Conservation (phyloP, 2,113 vertebrate genomes). For the Cynopterus brachyotis region DNA sequence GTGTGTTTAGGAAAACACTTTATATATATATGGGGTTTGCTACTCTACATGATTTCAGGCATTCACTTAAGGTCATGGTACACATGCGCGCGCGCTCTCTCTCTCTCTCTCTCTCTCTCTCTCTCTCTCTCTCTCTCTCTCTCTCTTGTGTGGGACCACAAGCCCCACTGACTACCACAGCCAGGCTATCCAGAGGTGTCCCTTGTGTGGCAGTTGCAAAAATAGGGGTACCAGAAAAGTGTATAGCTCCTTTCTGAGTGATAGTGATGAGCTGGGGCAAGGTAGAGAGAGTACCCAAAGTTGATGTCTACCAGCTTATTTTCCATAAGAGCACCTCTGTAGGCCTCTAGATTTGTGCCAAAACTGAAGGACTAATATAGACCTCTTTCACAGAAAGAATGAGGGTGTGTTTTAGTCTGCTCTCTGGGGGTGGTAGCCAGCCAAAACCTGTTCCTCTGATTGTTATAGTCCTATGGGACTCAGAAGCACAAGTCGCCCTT, state of each 20-base stretch:
- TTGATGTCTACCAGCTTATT: background rate
- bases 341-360: background rate
- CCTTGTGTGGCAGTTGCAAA: too few species aligned
- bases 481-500: background rate
- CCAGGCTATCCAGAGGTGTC: background rate
- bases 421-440: background rate
- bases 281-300: background rate
- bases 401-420: background rate
- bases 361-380: background rate
- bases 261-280: background rate
- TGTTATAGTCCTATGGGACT: background rate
- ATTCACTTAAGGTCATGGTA: background rate
- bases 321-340: background rate
- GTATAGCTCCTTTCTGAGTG: background rate
- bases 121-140: too few species aligned
- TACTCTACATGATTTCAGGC: background rate
- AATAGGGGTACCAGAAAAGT: background rate
- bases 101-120: too few species aligned
- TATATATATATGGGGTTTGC: background rate
- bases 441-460: background rate
- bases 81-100: too few species aligned
- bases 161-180: background rate
- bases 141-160: too few species aligned
- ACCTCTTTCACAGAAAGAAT: background rate
- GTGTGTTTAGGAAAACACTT: background rate